A percentile compares a stretch with the other conserved stretches of the same genome.
These are phyloP conservation scores for Oncorhynchus kisutch DNA, from an alignment of 2,113 vertebrate genomes.

Conservation along the genomic window DNA sequence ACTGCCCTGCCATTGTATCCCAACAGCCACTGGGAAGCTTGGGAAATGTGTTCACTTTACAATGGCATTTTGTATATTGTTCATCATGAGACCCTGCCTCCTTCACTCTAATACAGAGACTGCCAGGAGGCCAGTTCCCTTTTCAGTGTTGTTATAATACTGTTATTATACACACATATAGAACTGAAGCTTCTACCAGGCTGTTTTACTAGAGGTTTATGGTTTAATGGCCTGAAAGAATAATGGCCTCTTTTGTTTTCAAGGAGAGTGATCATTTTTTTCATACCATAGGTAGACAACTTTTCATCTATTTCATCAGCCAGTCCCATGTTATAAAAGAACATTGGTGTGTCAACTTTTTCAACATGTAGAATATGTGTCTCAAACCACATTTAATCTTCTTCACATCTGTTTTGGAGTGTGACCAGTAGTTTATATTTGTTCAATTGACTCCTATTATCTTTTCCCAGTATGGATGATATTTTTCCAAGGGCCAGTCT, in stretches of 20 bases:
- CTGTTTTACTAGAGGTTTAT: slow-evolving; percentile 19
- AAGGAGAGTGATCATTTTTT: not conserved
- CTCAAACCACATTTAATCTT: slow-evolving; percentile 22
- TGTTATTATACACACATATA: slow-evolving; percentile 23
- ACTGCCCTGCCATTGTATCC: slow-evolving; percentile 56
- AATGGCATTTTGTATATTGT: slow-evolving; percentile 36
- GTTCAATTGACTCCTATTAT: not conserved
- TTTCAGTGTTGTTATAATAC: slow-evolving; percentile 12
- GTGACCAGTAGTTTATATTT: slow-evolving; percentile 41
- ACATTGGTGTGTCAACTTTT: slow-evolving; percentile 26
- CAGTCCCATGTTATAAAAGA: slow-evolving; percentile 54
- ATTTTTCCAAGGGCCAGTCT: slow-evolving; percentile 40
- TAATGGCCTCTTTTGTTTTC: not conserved
- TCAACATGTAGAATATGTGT: slow-evolving; percentile 29
- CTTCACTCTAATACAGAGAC: not conserved
- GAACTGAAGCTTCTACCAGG: slow-evolving; percentile 34
- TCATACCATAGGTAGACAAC: not conserved
- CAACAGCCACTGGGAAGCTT: slow-evolving; percentile 55
- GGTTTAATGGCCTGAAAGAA: not conserved
- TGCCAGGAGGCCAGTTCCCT: not conserved
- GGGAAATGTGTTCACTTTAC: slow-evolving; percentile 66
- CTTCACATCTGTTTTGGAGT: slow-evolving; percentile 61
- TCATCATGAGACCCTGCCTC: slow-evolving; percentile 28
- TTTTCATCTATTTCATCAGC: slow-evolving; percentile 27
- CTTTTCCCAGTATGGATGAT: slow-evolving; percentile 59